A percentile compares a stretch with the other conserved stretches of the same genome.
Evolutionary conservation across 2,113 vertebrate genomes (phyloP).

Genomic region (Pica pica): DNA sequence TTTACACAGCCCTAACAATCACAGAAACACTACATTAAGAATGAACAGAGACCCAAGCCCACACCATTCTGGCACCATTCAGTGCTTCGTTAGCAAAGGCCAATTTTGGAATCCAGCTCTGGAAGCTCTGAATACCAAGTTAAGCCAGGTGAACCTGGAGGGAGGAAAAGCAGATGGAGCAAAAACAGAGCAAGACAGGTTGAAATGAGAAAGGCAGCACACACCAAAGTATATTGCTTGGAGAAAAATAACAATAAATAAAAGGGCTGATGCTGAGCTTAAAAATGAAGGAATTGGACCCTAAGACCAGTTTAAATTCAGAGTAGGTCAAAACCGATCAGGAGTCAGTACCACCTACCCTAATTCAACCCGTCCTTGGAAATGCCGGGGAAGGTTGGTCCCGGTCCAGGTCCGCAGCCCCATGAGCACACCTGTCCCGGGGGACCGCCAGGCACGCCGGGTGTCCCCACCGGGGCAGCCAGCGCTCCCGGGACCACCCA

Average conservation of each 20-base stretch:
- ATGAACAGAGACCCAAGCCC: neutral
- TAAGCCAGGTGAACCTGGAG: neutral
- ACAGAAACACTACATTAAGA: neutral
- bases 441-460: neutral
- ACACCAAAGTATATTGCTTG: neutral
- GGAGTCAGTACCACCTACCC: neutral
- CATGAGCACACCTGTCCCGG: accelerated
- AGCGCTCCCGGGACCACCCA: neutral
- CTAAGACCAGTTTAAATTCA: neutral
- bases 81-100: neutral
- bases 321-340: neutral
- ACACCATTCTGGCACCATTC: neutral
- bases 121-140: neutral
- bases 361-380: neutral
- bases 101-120: neutral
- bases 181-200: neutral
- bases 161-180: neutral
- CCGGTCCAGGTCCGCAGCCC: neutral
- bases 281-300: neutral
- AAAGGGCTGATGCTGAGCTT: neutral
- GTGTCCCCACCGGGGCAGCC: neutral
- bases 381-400: neutral
- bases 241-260: neutral
- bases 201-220: neutral
- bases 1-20: neutral